Evolutionary conservation across 35 echinoderm and acorn worm species (phyloP), one percentile per base, ranked within the genome.

Genomic region (Lytechinus variegatus): DNA sequence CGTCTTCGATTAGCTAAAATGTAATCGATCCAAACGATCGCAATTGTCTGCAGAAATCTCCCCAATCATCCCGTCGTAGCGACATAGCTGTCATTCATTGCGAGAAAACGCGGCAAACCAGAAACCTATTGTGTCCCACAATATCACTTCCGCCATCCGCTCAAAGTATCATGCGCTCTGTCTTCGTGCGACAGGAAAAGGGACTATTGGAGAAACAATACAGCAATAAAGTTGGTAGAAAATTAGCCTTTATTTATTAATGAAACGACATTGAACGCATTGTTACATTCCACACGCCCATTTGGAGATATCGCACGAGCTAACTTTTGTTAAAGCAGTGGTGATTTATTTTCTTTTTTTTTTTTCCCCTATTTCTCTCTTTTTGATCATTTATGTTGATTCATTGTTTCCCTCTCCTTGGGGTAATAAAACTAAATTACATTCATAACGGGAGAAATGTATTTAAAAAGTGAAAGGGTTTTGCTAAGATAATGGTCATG

Each of bases 71-170:
- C 66, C 66, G 16, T 24, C 7, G 19, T 79, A 79, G n/a, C 19
- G 21, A n/a, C 16, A n/a, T 16, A 79, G 66, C 66, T 79, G 66
- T 79, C 66, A 79, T 79, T 79, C 66, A 79, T 6, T 16, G 88
- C 88, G 28, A 44, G 16, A 29, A 90, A 90, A 14, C 88, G 88
- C 88, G 88, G 27, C 88, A 90, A 90, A 90, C 16, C 29, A 90
- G 88, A 54, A 52, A 44, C 88, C 27, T 90, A 52, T 90, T 90
- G 88, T 90, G 88, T 52, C 29, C 29, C 13, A 90, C 88, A 90
- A 90, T 90, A 44, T 44, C 88, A 90, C 88, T 90, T 90, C 88
- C 88, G 88, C 88, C 28, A 90, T 90, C 88, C 88, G 52, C 52
- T 89, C 52, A 10, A 9, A 1, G 87, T 72, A 72, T 72, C 12